Base-by-base conservation (phyloP, 2,797 vertebrate genomes). In the Rhinophrynus dorsalis region DNA sequence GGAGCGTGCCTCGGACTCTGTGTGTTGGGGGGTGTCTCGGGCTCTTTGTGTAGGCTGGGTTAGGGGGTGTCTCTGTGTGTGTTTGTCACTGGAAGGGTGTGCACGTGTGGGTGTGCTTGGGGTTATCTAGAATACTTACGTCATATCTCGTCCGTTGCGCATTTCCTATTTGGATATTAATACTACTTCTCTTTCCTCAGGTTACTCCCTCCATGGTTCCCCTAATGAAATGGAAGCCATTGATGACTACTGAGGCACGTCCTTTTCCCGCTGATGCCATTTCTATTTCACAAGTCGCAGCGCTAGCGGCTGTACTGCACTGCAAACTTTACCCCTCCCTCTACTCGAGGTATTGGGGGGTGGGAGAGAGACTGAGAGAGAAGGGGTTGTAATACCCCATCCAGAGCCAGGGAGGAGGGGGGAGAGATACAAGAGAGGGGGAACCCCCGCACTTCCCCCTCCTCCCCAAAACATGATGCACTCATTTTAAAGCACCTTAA, bases 401-500 rank as follows among this genome's bases (percentile, higher is more conserved):
- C 59, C 40, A 71, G 68, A 71, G 68, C 68, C 68, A 71, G 59
- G 68, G 68, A 63, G 59, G 32, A 48, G 50, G 59, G 67, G 50
- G 40, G 17, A 18, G 58, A 55, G 48, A 6, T 26, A 37, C 20
- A 48, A 24, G 12, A 12, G 17, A 13, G 20, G 17, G 54, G 32
- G 26, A 1, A 12, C 12, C 29, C 47, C 11, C 18, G 38, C 33
- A 26, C 33, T 21, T 33, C 13, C 68, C 68, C 51, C 59, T 40
- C 7, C 40, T 48, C 50, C 59, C 50, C 59, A 12, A 63, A 63
- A 71, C 50, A 37, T 48, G 45, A 71, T 71, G 68, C 68, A 71
- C 68, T 71, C 68, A 29, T 63, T 63, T 47, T 71, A 71, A 63
- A 63, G 68, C 68, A 71, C 68, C 68, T 71, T 64, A 64, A 56